Evolutionary conservation across 2,113 vertebrate species (phyloP).

Genomic region (Psammodynastes pulverulentus): DNA sequence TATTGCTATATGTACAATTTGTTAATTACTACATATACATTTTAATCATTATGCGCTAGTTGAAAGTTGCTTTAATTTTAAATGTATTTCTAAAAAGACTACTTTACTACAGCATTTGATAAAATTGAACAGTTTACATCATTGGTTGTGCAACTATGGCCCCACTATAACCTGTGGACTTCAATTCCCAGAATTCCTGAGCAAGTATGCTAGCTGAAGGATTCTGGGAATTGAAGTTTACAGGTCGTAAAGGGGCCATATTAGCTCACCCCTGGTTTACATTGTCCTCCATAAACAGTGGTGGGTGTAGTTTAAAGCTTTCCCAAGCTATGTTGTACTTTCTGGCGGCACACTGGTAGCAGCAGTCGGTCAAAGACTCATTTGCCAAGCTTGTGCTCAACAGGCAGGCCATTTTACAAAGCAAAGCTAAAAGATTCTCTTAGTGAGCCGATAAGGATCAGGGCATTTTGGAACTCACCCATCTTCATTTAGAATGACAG

Average conservation of each 20-base stretch:
- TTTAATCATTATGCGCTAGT: background rate
- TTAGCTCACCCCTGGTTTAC: background rate
- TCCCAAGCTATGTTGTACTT: background rate
- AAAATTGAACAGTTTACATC: background rate
- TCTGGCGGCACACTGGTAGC: background rate
- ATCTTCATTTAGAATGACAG: conserved; percentile 48
- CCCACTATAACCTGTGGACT: background rate
- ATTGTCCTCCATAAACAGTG: background rate
- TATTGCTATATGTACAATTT: background rate
- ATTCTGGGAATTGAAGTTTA: background rate
- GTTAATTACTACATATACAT: background rate
- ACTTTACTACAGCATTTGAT: background rate
- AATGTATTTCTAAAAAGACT: background rate
- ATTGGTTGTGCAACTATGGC: background rate
- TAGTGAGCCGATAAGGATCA: conserved; percentile 50
- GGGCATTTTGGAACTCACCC: conserved; percentile 52
- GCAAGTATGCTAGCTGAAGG: background rate
- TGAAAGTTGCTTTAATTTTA: background rate
- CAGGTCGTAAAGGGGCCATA: background rate
- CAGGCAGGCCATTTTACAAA: conserved; percentile 30
- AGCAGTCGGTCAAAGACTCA: background rate
- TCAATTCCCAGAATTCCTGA: background rate
- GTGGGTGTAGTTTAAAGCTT: background rate
- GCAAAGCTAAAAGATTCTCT: conserved; percentile 34
- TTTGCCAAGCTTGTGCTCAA: conserved; percentile 9